Base-by-base conservation (phyloP, 2,113 vertebrate species). In the Baryphthengus martii region DNA sequence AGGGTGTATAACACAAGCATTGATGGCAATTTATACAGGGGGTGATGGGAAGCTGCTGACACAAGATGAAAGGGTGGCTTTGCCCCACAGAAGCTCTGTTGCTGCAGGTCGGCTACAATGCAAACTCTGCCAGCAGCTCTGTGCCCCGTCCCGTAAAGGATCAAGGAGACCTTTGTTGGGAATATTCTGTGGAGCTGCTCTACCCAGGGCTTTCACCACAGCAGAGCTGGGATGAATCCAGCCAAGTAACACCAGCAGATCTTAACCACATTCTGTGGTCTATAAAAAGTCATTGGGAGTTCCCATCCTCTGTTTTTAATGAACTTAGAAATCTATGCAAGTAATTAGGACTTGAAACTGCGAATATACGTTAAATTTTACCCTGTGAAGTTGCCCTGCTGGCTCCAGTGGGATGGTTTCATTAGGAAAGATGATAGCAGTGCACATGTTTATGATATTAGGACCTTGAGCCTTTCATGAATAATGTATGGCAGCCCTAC, bases 131-230 rank as follows among this genome's bases (percentile, higher is more conserved):
- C 52, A 40, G 70, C 42, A 74, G 37, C 65, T 35, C 1, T 10
- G 11, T 47, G 35, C 9, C 26, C 3, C 24, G 9, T 35, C 29
- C 37, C 39, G 35, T 9, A 21, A 29, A 59, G 29, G 24, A 21
- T 52, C 53, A 12, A 9, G 29, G 37, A 35, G 44, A 72, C 18
- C 20, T 47, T 59, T 0, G 0, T 4, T 0, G 0, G 33, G 31
- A 12, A 19, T 7, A 4, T 25, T 29, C 21, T 5, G 18, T 25
- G 14, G 14, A 59, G 28, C 25, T 35, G 68, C 7, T 15, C 23
- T 49, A 16, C 29, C 26, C 35, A 20, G n/a, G n/a, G 45, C 10
- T 3, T 20, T 26, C 31, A 35, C 8, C 1, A 3, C 25, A 14
- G 35, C 15, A 50, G 26, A 68, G 15, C 40, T 17, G 23, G 28